Evolutionary conservation across 2,113 vertebrate genomes (phyloP), one percentile per base, ranked within the genome.

Genomic region (Spilogale gracilis): DNA sequence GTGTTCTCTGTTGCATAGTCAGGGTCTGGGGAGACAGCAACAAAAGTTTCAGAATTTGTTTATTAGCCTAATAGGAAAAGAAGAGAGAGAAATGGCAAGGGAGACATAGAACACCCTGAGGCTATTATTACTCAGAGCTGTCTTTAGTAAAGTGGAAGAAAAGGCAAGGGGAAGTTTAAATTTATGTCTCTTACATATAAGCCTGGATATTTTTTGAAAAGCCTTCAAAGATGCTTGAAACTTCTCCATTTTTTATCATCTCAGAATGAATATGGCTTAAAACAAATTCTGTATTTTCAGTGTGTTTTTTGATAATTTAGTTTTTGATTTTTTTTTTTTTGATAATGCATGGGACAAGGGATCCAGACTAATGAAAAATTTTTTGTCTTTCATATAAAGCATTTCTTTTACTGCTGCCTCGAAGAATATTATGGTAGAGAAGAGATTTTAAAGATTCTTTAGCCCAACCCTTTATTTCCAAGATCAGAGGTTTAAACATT

Each of bases 21-120:
- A 73, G 83, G 76, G 67, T 73, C 91, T 84, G 60, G 25, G 73
- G 92, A 96, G 54, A 87, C 20, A 93, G 89, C 94, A 97, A 58
- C 80, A 91, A 94, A 96, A 96, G 90, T 89, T 96, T 96, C 58
- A 88, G 79, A 94, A 97, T 96, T 84, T 98, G 67, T 96, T 97
- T 95, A 89, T 97, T 93, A 96, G 32, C 52, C 61, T 95, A 95
- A 96, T 96, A 97, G 71, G 43, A 94, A 97, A 97, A 96, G 88
- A 73, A 97, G 71, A 90, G 67, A 85, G 78, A 95, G 87, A 92
- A 96, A 92, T 67, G 78, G 87, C 6, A 16, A 96, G 67, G 20
- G 27, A 96, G 86, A 96, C 63, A 88, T 30, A 73, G 56, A 96
- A 88, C 5, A 73, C 90, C 92, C 88, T 91, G 81, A 43, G 85